These are phyloP conservation scores for Zeus faber DNA, from an alignment of 2,113 vertebrate genomes.

Conservation along the genomic window DNA sequence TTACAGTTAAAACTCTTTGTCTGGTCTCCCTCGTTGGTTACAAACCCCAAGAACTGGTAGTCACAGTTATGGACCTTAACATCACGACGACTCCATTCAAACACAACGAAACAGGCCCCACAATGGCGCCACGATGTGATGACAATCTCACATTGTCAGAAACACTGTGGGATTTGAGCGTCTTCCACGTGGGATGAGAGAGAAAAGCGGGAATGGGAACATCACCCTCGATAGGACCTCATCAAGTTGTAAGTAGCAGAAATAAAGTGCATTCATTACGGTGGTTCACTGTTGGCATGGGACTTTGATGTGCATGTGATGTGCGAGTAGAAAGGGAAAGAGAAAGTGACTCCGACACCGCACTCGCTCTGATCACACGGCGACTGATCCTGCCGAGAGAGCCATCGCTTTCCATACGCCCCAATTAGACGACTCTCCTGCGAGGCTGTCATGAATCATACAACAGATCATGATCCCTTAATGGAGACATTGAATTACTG, in stretches of 20 bases:
- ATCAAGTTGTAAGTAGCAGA: slow-evolving; percentile 49
- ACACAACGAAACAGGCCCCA: too few species aligned
- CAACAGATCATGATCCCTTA: slow-evolving; percentile 67
- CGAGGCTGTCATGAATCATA: slow-evolving; percentile 70
- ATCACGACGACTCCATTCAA: too few species aligned
- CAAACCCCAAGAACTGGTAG: too few species aligned
- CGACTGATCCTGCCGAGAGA: slow-evolving; percentile 48
- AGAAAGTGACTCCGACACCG: slow-evolving; percentile 48
- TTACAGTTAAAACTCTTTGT: too few species aligned
- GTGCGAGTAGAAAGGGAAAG: slow-evolving; percentile 63
- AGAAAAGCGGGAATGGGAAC: background rate
- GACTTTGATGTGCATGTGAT: slow-evolving; percentile 70
- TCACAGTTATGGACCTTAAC: too few species aligned
- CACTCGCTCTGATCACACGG: slow-evolving; percentile 55
- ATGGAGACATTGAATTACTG: slow-evolving; percentile 59
- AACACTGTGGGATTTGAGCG: slow-evolving; percentile 8
- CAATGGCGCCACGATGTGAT: too few species aligned
- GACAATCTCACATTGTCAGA: too few species aligned
- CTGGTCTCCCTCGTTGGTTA: too few species aligned
- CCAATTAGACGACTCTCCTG: slow-evolving; percentile 66
- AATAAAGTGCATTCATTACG: slow-evolving; percentile 66
- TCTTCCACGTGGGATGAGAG: slow-evolving; percentile 6
- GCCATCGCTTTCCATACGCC: too few species aligned
- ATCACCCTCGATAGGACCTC: slow-evolving; percentile 36
- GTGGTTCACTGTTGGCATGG: slow-evolving; percentile 48